Percentiles rank a stretch among this genome's conserved stretches.
phyloP scores from a whole-genome alignment of 2,888 invertebrate genomes.

The Halocaridina rubra region DNA sequence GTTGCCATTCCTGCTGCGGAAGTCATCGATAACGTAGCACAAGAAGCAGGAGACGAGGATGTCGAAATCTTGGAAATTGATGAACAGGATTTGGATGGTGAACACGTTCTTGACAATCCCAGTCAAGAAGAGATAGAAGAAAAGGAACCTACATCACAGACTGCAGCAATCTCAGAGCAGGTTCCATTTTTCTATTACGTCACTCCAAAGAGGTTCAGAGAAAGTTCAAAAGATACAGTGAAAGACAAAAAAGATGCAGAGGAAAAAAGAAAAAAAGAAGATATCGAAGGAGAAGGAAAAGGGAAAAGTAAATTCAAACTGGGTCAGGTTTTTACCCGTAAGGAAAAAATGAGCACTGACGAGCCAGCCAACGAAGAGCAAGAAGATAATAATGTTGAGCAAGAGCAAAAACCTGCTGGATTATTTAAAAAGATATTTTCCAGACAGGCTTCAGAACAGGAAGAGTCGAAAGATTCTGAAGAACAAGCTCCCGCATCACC shows the following conservation, averaged over 20 bases:
- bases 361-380: not conserved
- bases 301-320: not conserved
- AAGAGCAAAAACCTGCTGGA: not conserved
- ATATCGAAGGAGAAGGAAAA: not conserved
- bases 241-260: conserved; percentile 5
- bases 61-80: not conserved
- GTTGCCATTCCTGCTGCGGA: not conserved
- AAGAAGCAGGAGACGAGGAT: not conserved
- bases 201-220: conserved; percentile 53
- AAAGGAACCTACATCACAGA: not conserved
- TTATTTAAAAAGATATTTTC: not conserved
- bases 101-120: too few relatives aligned
- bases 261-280: conserved; percentile 3
- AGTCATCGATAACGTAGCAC: too few relatives aligned
- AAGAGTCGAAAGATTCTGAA: not conserved
- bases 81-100: too few relatives aligned
- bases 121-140: too few relatives aligned
- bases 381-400: not conserved
- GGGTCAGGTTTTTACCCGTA: not conserved
- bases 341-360: not conserved
- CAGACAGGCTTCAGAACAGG: not conserved
- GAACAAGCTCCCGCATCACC: not conserved
- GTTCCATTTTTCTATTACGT: conserved; percentile 62
- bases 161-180: not conserved
- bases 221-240: not conserved